phyloP scores from a whole-genome alignment of 2,113 vertebrate species.

The Noctilio leporinus region DNA sequence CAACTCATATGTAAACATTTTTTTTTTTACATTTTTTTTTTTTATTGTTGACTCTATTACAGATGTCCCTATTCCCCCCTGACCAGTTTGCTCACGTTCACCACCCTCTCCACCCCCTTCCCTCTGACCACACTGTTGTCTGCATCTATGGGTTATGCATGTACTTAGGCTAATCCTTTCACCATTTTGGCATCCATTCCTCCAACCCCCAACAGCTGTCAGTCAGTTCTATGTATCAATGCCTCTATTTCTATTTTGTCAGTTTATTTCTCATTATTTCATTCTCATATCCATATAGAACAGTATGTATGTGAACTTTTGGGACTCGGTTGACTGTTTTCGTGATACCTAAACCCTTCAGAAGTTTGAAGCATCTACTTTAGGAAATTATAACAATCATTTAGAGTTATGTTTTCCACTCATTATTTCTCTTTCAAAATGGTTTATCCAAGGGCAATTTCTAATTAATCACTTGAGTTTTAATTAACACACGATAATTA shows the following conservation, averaged over 20 bases:
- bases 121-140: too few relatives aligned
- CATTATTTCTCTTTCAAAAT: background rate
- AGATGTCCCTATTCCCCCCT: too few relatives aligned
- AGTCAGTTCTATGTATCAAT: too few relatives aligned
- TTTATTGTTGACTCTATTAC: too few relatives aligned
- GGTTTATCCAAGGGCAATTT: background rate
- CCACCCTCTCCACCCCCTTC: too few relatives aligned
- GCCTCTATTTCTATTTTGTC: too few relatives aligned
- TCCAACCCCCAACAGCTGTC: too few relatives aligned
- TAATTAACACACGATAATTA: background rate
- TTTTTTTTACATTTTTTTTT: background rate
- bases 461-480: background rate
- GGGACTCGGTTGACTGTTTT: background rate
- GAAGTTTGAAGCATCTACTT: background rate
- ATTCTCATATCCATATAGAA: background rate
- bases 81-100: too few relatives aligned
- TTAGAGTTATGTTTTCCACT: background rate
- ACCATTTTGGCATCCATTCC: too few relatives aligned
- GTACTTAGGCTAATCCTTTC: too few relatives aligned
- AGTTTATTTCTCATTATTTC: too few relatives aligned
- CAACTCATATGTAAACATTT: background rate
- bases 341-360: background rate
- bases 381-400: background rate
- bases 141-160: too few relatives aligned
- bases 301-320: background rate